Percentiles rank a stretch among this genome's conserved stretches.
phyloP scores from a whole-genome alignment of 2,113 vertebrate species.

The Arizona elegans region DNA sequence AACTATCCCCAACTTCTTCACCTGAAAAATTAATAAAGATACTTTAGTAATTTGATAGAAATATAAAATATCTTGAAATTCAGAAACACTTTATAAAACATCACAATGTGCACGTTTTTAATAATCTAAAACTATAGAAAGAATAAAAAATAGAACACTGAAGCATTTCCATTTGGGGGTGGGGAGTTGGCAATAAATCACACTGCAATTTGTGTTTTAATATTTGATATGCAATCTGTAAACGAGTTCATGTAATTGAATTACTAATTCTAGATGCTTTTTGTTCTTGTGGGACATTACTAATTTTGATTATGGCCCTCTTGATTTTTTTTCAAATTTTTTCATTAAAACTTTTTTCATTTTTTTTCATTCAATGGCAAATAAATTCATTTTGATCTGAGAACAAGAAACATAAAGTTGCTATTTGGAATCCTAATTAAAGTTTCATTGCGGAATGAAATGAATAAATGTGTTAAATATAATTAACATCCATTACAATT shows the following conservation, averaged over 20 bases:
- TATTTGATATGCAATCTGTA: not conserved
- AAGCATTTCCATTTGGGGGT: not conserved
- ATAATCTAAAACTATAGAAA: not conserved
- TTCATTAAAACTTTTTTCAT: no score
- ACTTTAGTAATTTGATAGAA: slow-evolving; percentile 10
- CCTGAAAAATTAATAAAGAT: slow-evolving; percentile 66
- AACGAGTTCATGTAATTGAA: not conserved
- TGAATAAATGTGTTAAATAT: not conserved
- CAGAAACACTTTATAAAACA: not conserved
- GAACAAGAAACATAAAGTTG: not conserved
- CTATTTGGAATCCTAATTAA: not conserved
- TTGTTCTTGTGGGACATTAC: not conserved
- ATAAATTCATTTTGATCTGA: not conserved
- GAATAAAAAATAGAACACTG: not conserved
- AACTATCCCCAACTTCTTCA: slow-evolving; percentile 89
- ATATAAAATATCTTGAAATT: not conserved
- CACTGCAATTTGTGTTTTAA: not conserved
- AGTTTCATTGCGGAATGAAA: not conserved
- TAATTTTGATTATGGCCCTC: not conserved
- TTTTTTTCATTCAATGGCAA: not conserved
- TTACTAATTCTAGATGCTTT: not conserved
- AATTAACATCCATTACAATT: not conserved
- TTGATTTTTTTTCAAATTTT: not conserved
- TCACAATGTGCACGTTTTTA: not conserved
- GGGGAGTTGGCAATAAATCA: not conserved